Conservation (phyloP, 2,113 vertebrate genomes). For the Buteo buteo region DNA sequence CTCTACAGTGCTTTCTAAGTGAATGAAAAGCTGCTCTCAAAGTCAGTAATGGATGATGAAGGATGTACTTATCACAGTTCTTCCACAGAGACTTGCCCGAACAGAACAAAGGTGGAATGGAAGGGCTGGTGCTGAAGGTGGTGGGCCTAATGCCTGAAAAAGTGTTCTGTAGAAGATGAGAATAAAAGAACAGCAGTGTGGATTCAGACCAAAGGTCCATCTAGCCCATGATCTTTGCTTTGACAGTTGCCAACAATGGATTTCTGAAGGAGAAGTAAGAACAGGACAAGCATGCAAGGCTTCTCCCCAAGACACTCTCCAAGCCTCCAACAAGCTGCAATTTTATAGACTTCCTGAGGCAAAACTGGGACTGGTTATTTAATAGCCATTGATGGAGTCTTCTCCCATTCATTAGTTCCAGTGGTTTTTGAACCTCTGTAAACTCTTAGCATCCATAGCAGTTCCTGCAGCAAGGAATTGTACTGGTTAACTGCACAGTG, state of each 20-base stretch:
- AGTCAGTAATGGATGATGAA: background rate
- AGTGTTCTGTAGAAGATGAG: background rate
- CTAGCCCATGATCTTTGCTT: background rate
- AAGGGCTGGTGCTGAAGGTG: background rate
- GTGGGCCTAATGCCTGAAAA: background rate
- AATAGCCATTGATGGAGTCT: background rate
- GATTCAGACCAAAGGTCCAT: background rate
- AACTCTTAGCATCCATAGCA: background rate
- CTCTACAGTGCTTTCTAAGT: background rate
- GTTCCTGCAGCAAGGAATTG: background rate
- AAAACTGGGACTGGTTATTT: background rate
- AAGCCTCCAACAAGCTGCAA: background rate
- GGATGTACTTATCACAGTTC: background rate
- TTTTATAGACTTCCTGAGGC: background rate
- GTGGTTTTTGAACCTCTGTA: background rate
- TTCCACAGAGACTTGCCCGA: background rate
- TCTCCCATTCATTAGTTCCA: background rate
- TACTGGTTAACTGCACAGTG: background rate
- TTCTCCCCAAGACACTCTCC: background rate
- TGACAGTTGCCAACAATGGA: background rate
- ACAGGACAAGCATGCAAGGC: background rate
- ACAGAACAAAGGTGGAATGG: background rate
- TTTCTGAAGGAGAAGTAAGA: background rate
- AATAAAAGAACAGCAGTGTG: background rate
- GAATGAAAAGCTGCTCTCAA: background rate